Evolutionary conservation across 2,888 invertebrate species (phyloP).

Genomic region (Cosmorhoe ocellata): DNA sequence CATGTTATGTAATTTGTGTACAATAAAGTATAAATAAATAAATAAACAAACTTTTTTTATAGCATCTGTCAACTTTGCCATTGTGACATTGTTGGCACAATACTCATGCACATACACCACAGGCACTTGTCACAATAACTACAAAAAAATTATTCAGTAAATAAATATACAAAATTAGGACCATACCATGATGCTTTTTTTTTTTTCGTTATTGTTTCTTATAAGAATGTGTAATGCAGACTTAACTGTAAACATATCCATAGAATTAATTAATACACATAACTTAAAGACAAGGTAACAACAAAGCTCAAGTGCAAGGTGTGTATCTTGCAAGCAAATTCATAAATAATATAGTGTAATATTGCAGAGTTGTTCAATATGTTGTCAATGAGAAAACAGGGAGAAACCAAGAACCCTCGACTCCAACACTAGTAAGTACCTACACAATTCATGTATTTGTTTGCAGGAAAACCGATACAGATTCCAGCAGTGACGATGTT

Average conservation of each 20-base stretch:
- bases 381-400: conserved; percentile 43
- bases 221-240: conserved; percentile 39
- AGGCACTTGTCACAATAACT: no score
- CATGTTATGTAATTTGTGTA: no score
- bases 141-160: no score
- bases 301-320: not conserved
- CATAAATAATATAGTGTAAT: conserved; percentile 31
- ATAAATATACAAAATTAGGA: no score
- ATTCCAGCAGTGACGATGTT: conserved; percentile 29
- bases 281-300: conserved; percentile 37
- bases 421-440: conserved; percentile 53
- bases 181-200: no score
- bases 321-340: not conserved
- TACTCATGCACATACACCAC: no score
- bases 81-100: no score
- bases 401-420: conserved; percentile 27
- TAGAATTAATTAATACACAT: conserved; percentile 36
- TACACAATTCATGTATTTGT: conserved; percentile 33
- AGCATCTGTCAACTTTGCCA: not conserved
- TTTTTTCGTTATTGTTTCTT: not conserved
- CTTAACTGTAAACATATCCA: conserved; percentile 45
- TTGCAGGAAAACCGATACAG: conserved; percentile 25
- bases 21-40: no score
- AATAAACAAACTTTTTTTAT: not conserved
- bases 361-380: conserved; percentile 58